A percentile compares a stretch with the other conserved stretches of the same genome.
Evolutionary conservation across 2,888 invertebrate genomes (phyloP).

Genomic region (Drosophila quinaria): DNA sequence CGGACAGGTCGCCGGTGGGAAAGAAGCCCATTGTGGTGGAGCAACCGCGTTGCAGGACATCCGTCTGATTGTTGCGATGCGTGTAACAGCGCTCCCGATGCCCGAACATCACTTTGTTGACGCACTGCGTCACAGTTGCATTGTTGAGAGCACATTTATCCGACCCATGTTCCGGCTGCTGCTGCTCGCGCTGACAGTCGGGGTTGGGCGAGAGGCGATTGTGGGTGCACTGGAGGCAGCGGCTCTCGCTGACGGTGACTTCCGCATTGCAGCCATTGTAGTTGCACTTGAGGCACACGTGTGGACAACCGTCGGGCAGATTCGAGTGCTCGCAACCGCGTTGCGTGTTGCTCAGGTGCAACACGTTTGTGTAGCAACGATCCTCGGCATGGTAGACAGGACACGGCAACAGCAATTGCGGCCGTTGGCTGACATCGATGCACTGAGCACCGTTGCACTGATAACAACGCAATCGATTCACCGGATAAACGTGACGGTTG

Average conservation of each 20-base stretch:
- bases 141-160: constrained; percentile 60
- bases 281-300: constrained; percentile 81
- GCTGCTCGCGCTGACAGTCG: constrained; percentile 70
- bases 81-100: constrained; percentile 77
- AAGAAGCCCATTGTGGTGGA: constrained; percentile 78
- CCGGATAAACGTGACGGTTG: constrained; percentile 78
- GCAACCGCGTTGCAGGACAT: constrained; percentile 78
- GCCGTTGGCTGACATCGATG: constrained; percentile 64
- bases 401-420: constrained; percentile 68
- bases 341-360: constrained; percentile 68
- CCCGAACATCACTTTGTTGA: constrained; percentile 78
- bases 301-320: constrained; percentile 63
- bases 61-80: constrained; percentile 72
- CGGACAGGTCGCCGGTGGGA: constrained; percentile 69
- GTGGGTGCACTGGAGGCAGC: constrained; percentile 71
- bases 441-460: constrained; percentile 79
- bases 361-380: constrained; percentile 80
- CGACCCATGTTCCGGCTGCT: constrained; percentile 22
- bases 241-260: constrained; percentile 64
- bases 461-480: constrained; percentile 74
- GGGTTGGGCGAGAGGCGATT: constrained; percentile 53
- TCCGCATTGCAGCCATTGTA: constrained; percentile 79
- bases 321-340: constrained; percentile 79
- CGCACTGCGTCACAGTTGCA: constrained; percentile 59
- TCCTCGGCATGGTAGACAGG: constrained; percentile 74